Evolutionary conservation across 30 jellyfish, hydroid and myxozoan genomes (phyloP).

Genomic region (Morbakka virulenta): DNA sequence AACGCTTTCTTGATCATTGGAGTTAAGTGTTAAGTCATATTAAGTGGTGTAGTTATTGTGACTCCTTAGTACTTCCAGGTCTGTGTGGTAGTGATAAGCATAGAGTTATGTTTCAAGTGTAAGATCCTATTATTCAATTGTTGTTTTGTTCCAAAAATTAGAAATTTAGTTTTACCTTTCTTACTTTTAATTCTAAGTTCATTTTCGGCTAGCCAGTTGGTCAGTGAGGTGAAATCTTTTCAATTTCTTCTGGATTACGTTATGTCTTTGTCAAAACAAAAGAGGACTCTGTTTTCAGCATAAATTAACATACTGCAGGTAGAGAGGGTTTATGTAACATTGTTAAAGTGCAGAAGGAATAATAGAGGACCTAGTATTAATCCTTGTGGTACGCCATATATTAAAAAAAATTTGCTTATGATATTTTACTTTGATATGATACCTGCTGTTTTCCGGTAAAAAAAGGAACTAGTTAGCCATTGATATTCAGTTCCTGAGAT

Average conservation of each 20-base stretch:
- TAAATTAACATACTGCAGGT: constrained; percentile 11
- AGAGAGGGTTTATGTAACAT: constrained; percentile 15
- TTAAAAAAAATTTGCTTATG: not conserved
- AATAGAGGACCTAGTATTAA: constrained; percentile 26
- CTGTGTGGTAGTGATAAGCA: not conserved
- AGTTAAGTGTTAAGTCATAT: not conserved
- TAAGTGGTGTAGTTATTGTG: not conserved
- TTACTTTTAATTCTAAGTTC: not conserved
- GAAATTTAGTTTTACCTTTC: not conserved
- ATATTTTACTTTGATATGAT: constrained; percentile 19
- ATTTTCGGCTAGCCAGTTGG: not conserved
- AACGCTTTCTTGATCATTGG: not conserved
- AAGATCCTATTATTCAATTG: not conserved
- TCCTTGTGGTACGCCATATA: constrained; percentile 30
- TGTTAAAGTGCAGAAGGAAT: constrained; percentile 34
- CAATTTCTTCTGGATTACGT: constrained; percentile 15
- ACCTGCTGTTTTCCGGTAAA: constrained; percentile 19
- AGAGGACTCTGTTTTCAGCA: constrained; percentile 31
- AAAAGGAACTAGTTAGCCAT: constrained; percentile 19
- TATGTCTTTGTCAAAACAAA: constrained; percentile 1
- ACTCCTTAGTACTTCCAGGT: not conserved
- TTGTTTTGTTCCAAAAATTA: not conserved
- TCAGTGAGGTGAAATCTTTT: not conserved
- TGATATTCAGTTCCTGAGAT: constrained; percentile 34
- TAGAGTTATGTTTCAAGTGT: not conserved